These are phyloP conservation scores for Molossus alvarezi DNA, from an alignment of 2,797 vertebrate species.

Conservation along the genomic window DNA sequence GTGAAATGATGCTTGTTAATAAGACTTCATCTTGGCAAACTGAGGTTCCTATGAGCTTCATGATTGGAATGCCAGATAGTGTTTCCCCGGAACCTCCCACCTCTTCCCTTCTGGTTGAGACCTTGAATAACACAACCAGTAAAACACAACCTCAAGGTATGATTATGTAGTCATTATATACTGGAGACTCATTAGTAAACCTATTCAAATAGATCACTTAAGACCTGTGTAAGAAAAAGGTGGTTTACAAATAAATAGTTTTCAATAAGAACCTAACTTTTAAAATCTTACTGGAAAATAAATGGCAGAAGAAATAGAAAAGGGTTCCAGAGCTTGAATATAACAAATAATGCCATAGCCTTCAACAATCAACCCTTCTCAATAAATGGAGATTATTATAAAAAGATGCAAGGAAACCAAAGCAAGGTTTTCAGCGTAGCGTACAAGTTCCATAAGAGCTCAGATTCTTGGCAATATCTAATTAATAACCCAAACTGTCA, in stretches of 20 bases:
- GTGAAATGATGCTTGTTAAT: not conserved
- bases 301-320: not conserved
- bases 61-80: not conserved
- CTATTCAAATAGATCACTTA: not conserved
- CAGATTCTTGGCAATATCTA: not conserved
- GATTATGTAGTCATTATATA: not conserved
- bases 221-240: not conserved
- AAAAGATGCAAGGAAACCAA: not conserved
- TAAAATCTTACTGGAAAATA: not conserved
- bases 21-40: not conserved
- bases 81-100: not conserved
- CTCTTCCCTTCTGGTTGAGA: not conserved
- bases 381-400: not conserved
- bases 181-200: not conserved
- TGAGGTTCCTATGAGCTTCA: not conserved
- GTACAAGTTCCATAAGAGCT: not conserved
- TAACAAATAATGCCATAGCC: not conserved
- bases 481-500: not conserved
- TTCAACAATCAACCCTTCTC: not conserved
- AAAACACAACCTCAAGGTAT: not conserved
- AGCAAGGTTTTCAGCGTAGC: not conserved
- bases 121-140: not conserved
- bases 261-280: constrained; percentile 42
- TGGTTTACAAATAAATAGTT: not conserved
- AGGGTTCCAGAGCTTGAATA: not conserved